Evolutionary conservation across 2,888 invertebrate genomes (phyloP), one percentile per base, ranked within the genome.

Genomic region (Tipula helvola): DNA sequence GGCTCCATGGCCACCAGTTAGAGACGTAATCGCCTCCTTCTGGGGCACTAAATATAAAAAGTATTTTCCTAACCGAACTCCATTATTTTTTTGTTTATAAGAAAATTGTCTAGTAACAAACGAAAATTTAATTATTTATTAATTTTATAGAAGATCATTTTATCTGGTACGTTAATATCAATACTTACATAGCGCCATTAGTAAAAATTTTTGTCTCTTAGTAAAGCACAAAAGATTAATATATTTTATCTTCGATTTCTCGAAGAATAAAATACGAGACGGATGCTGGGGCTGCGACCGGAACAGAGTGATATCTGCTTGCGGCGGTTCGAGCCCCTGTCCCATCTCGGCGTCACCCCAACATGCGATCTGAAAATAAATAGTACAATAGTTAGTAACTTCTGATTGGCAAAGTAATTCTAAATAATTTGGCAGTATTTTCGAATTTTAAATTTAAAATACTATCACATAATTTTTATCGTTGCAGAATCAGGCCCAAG

Each of bases 1-100:
- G 91, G 90, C 90, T 91, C 91, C 91, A 91, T 91, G 89, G 89
- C 91, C 90, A 89, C 89, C 88, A 88, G 89, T 88, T 88, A 89
- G 89, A 89, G 47, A 85, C 47, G 86, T 13, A 39, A 86, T 36
- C 86, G 86, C 36, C 44, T 44, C 85, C 52, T 86, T 86, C 87
- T 87, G 87, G 87, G 88, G 87, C 87, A 87, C 87, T 86, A 87
- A 87, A 83, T 87, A 87, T 85, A 83, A 86, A 87, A 83, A 86
- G 87, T 88, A 52, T 86, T 83, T 86, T 88, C 87, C 90, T 91
- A 91, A 88, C 91, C 91, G 88, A 90, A 91, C 90, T 91, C 91
- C 91, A 91, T 91, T 89, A 89, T 90, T 90, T 90, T 90, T 89
- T 89, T 90, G 89, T 90, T 89, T 89, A 90, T 89, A 89, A 90